A percentile compares a stretch with the other conserved stretches of the same genome.
phyloP scores from a whole-genome alignment of 2,888 invertebrate species.

The Crepidodera aurea region DNA sequence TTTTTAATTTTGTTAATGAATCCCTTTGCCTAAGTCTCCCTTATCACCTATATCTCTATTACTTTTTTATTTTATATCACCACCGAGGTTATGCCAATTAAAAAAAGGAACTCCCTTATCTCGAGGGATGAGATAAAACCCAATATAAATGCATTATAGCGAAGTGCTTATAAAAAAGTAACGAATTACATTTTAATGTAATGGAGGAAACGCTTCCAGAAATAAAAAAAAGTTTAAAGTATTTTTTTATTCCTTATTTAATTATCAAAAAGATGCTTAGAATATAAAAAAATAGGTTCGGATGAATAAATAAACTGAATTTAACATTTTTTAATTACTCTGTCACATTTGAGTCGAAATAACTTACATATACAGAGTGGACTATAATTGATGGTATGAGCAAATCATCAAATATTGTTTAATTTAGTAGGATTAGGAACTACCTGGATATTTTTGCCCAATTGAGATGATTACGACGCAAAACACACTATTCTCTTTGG shows the following conservation, averaged over 20 bases:
- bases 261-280: no score
- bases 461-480: no score
- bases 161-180: conserved; percentile 44
- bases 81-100: conserved; percentile 62
- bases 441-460: no score
- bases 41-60: conserved; percentile 56
- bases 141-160: conserved; percentile 55
- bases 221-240: not conserved
- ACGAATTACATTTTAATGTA: conserved; percentile 5
- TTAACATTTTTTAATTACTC: no score
- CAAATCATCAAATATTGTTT: no score
- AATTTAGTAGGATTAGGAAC: no score
- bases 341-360: no score
- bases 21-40: conserved; percentile 52
- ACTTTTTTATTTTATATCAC: conserved; percentile 60
- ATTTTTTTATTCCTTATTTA: not conserved
- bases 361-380: no score
- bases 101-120: conserved; percentile 54
- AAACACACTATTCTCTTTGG: no score
- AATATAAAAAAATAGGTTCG: no score
- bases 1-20: conserved; percentile 42
- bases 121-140: conserved; percentile 37
- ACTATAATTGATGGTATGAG: no score
- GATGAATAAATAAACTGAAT: no score
- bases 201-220: not conserved